A percentile compares a stretch with the other conserved stretches of the same genome.
Evolutionary conservation across 2,888 invertebrate genomes (phyloP).

Genomic region (Horisme vitalbata): DNA sequence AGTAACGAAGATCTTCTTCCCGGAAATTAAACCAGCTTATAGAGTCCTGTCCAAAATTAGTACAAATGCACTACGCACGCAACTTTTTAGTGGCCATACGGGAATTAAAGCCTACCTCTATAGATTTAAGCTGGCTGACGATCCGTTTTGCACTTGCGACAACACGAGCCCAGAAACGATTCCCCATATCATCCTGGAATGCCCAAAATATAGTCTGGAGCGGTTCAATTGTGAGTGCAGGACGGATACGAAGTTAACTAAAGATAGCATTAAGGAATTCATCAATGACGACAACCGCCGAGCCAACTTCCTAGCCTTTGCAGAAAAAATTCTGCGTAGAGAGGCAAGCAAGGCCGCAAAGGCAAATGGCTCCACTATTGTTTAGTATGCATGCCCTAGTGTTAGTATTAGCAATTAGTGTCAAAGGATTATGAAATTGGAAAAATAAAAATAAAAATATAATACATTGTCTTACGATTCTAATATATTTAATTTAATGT

Average conservation of each 20-base stretch:
- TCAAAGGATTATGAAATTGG: too few species aligned
- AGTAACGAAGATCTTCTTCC: not conserved
- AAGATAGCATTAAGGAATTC: not conserved
- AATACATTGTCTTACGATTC: too few species aligned
- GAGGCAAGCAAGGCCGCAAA: too few species aligned
- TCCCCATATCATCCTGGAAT: not conserved
- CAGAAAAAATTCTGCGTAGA: not conserved
- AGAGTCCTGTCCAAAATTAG: not conserved
- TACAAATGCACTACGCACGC: not conserved
- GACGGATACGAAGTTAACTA: not conserved
- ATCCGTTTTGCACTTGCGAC: not conserved
- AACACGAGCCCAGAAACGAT: not conserved
- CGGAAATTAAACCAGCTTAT: not conserved
- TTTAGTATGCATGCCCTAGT: too few species aligned
- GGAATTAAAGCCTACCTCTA: slow-evolving; percentile 4
- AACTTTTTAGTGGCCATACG: not conserved
- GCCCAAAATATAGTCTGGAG: not conserved
- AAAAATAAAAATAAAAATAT: too few species aligned
- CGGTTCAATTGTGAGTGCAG: not conserved
- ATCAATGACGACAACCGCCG: not conserved
- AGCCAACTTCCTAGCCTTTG: not conserved
- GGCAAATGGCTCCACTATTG: too few species aligned
- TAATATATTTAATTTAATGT: too few species aligned
- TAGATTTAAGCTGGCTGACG: slow-evolving; percentile 1
- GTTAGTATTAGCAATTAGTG: too few species aligned